Evolutionary conservation across 2,797 vertebrate species (phyloP), one percentile per base, ranked within the genome.

Genomic region (Anguilla pacifica): DNA sequence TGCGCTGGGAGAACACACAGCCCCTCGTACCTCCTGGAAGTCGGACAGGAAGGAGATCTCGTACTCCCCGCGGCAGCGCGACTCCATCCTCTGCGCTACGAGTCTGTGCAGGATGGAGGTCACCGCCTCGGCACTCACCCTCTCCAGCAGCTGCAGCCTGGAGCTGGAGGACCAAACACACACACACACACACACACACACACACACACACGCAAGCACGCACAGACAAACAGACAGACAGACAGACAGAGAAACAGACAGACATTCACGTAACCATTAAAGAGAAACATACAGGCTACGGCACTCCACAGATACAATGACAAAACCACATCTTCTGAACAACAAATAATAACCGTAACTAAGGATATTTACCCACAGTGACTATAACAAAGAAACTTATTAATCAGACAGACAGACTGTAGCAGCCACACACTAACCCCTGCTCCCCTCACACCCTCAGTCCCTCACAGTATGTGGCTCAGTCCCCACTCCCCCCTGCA

Each of bases 41-140:
- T 99, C 97, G 0, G 87, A 91, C 31, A 99, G 96, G 93, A 99
- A 99, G 85, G 98, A 99, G 90, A 95, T 96, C 89, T 99, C 98
- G 0, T 98, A 99, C 79, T 99, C 98, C 1, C 98, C 98, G 0
- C 98, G 90, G 93, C 98, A 99, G 15, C 97, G 95, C 90, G 96
- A 96, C 94, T 99, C 98, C 97, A 99, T 98, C 46, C 98, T 93
- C 95, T 98, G 97, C 93, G 98, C 97, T 0, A 99, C 98, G 93
- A 98, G 97, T 86, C 93, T 93, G 96, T 99, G 98, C 87, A 99
- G 91, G 90, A 99, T 98, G 92, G 95, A 97, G 31, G 98, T 99
- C 89, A 99, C 96, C 0, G 98, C 97, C 2, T 98, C 97, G 0
- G 97, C 97, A 9, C 98, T 98, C 89, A 99, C 97, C 84, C 98